Conservation (phyloP, 1,140 invertebrate genomes). For the Oreohelix idahoensis region DNA sequence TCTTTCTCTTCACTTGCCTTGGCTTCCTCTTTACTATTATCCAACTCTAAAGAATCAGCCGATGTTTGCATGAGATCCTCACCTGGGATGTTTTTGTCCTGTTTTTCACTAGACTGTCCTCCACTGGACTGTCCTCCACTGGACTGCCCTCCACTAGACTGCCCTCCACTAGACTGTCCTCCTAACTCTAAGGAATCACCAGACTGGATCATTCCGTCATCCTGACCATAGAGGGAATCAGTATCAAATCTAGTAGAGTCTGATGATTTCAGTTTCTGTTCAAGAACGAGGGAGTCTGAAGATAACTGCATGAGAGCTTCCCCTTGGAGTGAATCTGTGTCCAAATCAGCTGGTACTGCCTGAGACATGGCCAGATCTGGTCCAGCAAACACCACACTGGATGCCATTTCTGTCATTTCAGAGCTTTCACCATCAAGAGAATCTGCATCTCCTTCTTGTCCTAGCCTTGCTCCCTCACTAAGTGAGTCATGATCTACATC, state of each 20-base stretch:
- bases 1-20: constrained; percentile 72
- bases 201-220: constrained; percentile 73
- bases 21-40: constrained; percentile 60
- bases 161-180: constrained; percentile 35
- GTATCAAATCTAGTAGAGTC: constrained; percentile 74
- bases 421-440: constrained; percentile 67
- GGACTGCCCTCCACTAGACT: constrained; percentile 13
- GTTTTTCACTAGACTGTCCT: too few relatives aligned
- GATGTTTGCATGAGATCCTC: constrained; percentile 73
- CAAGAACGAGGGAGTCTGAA: constrained; percentile 59
- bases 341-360: constrained; percentile 58
- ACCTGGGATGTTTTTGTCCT: constrained; percentile 25
- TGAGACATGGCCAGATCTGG: constrained; percentile 37
- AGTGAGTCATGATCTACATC: constrained; percentile 71
- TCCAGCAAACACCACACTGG: constrained; percentile 61
- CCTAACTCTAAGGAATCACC: constrained; percentile 79
- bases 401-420: constrained; percentile 67
- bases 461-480: constrained; percentile 60
- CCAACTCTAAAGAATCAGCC: constrained; percentile 79
- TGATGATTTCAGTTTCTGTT: constrained; percentile 48
- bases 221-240: constrained; percentile 74
- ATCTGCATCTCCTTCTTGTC: constrained; percentile 58
- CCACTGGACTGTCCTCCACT: constrained; percentile 32
- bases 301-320: constrained; percentile 69
- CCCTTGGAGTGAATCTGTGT: constrained; percentile 76